Percentiles rank a stretch among this genome's conserved stretches.
These are phyloP conservation scores for Euspilapteryx auroguttella DNA, from an alignment of 2,888 invertebrate genomes.

Conservation along the genomic window DNA sequence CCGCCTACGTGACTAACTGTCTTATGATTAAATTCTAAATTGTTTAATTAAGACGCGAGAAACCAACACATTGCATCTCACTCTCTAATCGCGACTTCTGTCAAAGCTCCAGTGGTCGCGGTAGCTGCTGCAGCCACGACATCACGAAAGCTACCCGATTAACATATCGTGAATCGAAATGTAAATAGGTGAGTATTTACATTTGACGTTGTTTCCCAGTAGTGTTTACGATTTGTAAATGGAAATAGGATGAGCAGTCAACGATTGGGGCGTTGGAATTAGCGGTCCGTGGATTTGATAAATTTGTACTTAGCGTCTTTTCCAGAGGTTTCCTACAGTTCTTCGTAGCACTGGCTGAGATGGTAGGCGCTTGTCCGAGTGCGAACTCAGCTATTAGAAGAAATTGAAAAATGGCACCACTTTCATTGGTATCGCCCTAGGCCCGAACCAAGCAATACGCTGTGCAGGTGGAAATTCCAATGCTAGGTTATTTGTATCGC, in stretches of 20 bases:
- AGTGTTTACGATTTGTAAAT: constrained; percentile 5
- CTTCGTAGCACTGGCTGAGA: too few species aligned
- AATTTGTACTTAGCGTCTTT: constrained; percentile 10
- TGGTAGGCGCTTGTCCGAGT: constrained; percentile 1
- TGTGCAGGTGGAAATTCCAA: constrained; percentile 32
- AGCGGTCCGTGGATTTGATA: constrained; percentile 8
- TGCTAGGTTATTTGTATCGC: constrained; percentile 21
- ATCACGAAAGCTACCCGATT: constrained; percentile 12
- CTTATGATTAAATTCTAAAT: constrained; percentile 22
- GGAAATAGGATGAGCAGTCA: constrained; percentile 8
- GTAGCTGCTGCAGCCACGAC: constrained; percentile 11
- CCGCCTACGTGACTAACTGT: constrained; percentile 27
- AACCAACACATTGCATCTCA: constrained; percentile 13
- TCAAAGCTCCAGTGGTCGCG: too few species aligned
- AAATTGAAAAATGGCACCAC: constrained; percentile 38
- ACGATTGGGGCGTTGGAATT: constrained; percentile 6
- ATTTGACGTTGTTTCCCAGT: not conserved
- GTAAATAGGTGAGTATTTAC: constrained; percentile 8
- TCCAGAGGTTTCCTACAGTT: too few species aligned
- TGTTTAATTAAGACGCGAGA: constrained; percentile 23
- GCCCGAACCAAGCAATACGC: constrained; percentile 22
- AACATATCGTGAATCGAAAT: constrained; percentile 14
- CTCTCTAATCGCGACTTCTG: constrained; percentile 14
- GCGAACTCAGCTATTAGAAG: constrained; percentile 7
- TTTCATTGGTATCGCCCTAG: constrained; percentile 29